Conservation (phyloP, 2,888 invertebrate species). For the Nebria salina region DNA sequence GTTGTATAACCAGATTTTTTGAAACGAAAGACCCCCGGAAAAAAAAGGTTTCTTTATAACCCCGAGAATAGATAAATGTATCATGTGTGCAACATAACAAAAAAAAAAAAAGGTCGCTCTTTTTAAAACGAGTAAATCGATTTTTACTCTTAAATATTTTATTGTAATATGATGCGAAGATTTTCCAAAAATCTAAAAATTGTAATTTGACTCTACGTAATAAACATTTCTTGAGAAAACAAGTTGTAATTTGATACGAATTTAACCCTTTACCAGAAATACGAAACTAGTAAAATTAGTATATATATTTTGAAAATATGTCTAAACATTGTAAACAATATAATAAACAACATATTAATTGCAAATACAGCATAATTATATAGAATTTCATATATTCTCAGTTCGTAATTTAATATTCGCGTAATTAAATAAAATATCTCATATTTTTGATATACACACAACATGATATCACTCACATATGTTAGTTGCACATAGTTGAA, state of each 20-base stretch:
- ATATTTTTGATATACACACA: not conserved
- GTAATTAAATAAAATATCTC: not conserved
- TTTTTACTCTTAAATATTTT: too few relatives aligned
- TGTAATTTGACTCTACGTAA: too few relatives aligned
- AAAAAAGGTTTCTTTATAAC: constrained; percentile 9
- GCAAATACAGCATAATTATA: not conserved
- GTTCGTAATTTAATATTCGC: constrained; percentile 6
- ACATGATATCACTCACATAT: not conserved
- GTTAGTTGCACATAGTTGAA: not conserved
- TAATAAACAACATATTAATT: too few relatives aligned
- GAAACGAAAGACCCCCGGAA: not conserved
- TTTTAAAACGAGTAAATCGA: too few relatives aligned
- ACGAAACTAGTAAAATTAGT: not conserved
- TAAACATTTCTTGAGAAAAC: too few relatives aligned
- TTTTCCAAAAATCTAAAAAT: too few relatives aligned
- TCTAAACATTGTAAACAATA: too few relatives aligned
- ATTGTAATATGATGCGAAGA: too few relatives aligned
- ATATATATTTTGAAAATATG: not conserved
- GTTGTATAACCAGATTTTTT: constrained; percentile 4
- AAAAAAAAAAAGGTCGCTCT: too few relatives aligned
- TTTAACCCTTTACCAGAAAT: too few relatives aligned
- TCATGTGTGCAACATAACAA: not conserved
- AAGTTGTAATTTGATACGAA: too few relatives aligned
- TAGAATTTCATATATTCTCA: constrained; percentile 14
- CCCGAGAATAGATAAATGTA: constrained; percentile 5